phyloP scores from a whole-genome alignment of 2,888 invertebrate species.

The Aspidiotus rigidus region DNA sequence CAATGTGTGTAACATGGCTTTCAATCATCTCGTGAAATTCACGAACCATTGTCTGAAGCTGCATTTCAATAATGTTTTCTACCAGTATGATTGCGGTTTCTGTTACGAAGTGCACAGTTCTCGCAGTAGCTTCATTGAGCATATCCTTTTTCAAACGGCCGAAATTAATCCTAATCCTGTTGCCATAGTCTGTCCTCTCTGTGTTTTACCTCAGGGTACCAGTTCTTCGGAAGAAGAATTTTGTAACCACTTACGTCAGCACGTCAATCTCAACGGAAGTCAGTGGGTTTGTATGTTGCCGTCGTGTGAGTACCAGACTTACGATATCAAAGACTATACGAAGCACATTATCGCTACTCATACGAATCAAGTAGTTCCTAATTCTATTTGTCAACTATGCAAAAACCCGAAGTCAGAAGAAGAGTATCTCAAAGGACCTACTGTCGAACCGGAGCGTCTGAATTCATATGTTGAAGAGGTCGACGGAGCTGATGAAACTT shows the following conservation, averaged over 20 bases:
- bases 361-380: slow-evolving; percentile 20
- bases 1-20: slow-evolving; percentile 21
- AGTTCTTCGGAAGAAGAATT: slow-evolving; percentile 19
- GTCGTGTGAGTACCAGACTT: slow-evolving; percentile 15
- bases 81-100: slow-evolving; percentile 25
- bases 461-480: slow-evolving; percentile 23
- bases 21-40: slow-evolving; percentile 20
- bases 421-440: slow-evolving; percentile 2
- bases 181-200: slow-evolving; percentile 23
- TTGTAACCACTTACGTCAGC: slow-evolving; percentile 17
- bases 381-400: slow-evolving; percentile 20
- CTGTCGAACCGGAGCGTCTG: slow-evolving; percentile 13
- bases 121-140: slow-evolving; percentile 13
- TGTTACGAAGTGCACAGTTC: slow-evolving; percentile 28
- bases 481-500: slow-evolving; percentile 20
- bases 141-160: slow-evolving; percentile 10
- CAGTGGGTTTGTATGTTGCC: slow-evolving; percentile 20
- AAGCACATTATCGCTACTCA: slow-evolving; percentile 23
- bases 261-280: slow-evolving; percentile 7
- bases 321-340: slow-evolving; percentile 17
- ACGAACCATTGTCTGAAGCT: slow-evolving; percentile 18
- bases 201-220: slow-evolving; percentile 20
- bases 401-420: slow-evolving; percentile 15
- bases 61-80: slow-evolving; percentile 21
- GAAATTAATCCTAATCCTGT: slow-evolving; percentile 8